Evolutionary conservation across 64 coral and sea anemone genomes (phyloP), one percentile per base, ranked within the genome.

Genomic region (Porites australiensis): DNA sequence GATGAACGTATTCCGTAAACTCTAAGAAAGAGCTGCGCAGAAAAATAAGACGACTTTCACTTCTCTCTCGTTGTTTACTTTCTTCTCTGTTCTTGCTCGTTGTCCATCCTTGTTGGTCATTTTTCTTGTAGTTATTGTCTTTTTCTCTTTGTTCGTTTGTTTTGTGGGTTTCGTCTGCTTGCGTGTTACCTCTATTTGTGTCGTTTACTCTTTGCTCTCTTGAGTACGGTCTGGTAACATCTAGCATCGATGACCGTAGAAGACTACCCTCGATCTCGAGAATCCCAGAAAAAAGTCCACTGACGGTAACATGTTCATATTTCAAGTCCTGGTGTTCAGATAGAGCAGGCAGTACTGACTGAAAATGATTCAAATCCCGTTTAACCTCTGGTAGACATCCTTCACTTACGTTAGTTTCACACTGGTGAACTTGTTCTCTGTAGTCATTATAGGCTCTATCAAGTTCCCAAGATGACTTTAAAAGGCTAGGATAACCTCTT

Each of bases 391-490:
- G 4, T 51, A 46, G 81, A 9, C 81, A 83, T 67, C 23, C 18
- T 47, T 51, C 62, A 14, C 0, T 20, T 10, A 68, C 48, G 6
- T 16, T 21, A 18, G 81, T 50, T 4, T 54, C 52, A 83, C 81
- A 83, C 13, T 67, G 9, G 52, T 54, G 52, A 5, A 54, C 52
- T 4, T 54, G 4, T 54, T 5, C 52, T 54, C 52, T 4, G 52
- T 66, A 83, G 45, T 83, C 61, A 48, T 67, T 3, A 2, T 23
- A 58, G 46, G 63, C 13, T 72, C 19, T 70, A 73, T 91, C 89
- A n/a, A 91, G 44, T 61, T 91, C 18, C 5, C 51, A 54, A 59
- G 79, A 91, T 82, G 72, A 46, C 20, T 3, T 73, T 2, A 73
- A 59, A 15, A 82, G 45, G 6, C 63, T 37, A 6, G 1, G 1